These are phyloP conservation scores for Acanthopleura granulata DNA, from an alignment of 2,888 invertebrate genomes.

Conservation along the genomic window DNA sequence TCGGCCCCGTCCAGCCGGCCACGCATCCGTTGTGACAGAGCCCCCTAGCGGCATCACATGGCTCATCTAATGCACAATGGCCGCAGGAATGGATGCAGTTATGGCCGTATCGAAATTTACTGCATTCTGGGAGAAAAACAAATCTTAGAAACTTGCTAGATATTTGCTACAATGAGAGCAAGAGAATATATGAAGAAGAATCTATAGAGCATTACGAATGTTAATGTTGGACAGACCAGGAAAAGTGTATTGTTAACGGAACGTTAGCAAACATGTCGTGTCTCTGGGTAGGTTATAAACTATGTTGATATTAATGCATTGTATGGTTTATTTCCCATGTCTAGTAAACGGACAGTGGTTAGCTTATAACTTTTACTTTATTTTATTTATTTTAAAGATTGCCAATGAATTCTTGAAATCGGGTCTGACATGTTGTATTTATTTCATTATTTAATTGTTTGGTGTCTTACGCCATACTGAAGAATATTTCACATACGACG, in stretches of 20 bases:
- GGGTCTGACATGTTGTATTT: no score
- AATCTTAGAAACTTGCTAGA: background rate
- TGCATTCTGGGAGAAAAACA: constrained; percentile 40
- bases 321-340: no score
- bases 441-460: no score
- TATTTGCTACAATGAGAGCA: background rate
- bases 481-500: no score
- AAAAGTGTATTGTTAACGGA: background rate
- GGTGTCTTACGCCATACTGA: no score
- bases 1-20: constrained; percentile 47
- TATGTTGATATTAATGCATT: no score
- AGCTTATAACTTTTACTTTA: no score
- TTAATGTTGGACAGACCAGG: no score
- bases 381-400: no score
- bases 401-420: no score
- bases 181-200: background rate
- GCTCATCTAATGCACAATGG: constrained; percentile 48
- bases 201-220: background rate
- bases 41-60: constrained; percentile 53
- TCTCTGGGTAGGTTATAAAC: no score
- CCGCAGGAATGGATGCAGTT: constrained; percentile 53
- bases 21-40: constrained; percentile 52
- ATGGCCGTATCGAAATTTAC: constrained; percentile 43
- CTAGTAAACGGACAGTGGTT: no score
- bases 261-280: background rate